Percentiles rank a stretch among this genome's conserved stretches.
Evolutionary conservation across 2,888 invertebrate genomes (phyloP).

Genomic region (Thera obeliscata): DNA sequence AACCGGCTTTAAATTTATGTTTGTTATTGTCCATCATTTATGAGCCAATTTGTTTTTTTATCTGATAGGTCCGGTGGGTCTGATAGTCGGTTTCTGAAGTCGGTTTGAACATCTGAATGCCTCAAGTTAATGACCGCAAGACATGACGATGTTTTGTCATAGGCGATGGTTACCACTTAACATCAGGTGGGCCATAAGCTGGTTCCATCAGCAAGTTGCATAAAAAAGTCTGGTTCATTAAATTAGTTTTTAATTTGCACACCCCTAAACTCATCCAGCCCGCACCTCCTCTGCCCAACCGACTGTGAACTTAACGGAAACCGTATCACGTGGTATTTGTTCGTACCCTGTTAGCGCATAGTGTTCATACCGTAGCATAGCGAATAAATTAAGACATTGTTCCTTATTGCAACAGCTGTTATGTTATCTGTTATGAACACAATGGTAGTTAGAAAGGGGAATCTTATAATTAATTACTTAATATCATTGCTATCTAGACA

Average conservation of each 20-base stretch:
- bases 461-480: constrained; percentile 15
- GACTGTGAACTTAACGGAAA: constrained; percentile 56
- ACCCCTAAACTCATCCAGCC: constrained; percentile 37
- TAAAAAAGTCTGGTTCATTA: no score
- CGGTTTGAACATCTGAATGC: no score
- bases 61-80: no score
- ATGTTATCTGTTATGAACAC: constrained; percentile 19
- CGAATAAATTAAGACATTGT: constrained; percentile 33
- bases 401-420: constrained; percentile 34
- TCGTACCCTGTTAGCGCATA: constrained; percentile 24
- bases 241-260: constrained; percentile 16
- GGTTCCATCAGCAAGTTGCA: no score
- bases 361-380: constrained; percentile 29
- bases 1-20: no score
- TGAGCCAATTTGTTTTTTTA: no score
- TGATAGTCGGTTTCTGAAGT: no score
- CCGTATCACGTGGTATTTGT: constrained; percentile 39
- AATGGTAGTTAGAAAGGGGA: constrained; percentile 18
- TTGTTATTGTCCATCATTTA: no score
- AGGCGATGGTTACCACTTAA: no score
- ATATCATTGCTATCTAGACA: not conserved
- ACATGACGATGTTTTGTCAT: no score
- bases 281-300: constrained; percentile 47
- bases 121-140: no score
- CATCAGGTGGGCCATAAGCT: no score